These are phyloP conservation scores for Lissocephala sabroskyi DNA, from an alignment of 2,888 invertebrate genomes.

Conservation along the genomic window DNA sequence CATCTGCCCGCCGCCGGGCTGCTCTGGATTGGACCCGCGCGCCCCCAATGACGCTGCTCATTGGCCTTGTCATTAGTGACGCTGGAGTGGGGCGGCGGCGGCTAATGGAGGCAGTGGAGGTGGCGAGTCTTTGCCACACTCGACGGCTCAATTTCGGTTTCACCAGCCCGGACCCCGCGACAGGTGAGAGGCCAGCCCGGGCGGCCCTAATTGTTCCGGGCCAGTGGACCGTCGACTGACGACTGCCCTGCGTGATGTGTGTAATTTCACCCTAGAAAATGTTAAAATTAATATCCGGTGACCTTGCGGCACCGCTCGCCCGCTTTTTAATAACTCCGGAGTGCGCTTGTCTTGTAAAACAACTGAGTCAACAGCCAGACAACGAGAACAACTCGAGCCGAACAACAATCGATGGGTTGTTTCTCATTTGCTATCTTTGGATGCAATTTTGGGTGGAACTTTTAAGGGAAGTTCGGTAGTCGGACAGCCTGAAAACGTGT, in stretches of 20 bases:
- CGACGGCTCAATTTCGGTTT: conserved; percentile 18
- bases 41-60: conserved; percentile 44
- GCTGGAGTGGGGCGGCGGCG: too few relatives aligned
- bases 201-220: conserved; percentile 61
- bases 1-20: too few relatives aligned
- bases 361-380: conserved; percentile 50
- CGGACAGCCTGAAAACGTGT: conserved; percentile 14
- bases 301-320: conserved; percentile 19
- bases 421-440: too few relatives aligned
- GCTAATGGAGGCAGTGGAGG: too few relatives aligned
- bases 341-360: conserved; percentile 29
- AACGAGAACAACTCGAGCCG: too few relatives aligned
- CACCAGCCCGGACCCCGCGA: conserved; percentile 14
- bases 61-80: conserved; percentile 49
- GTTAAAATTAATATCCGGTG: conserved; percentile 50
- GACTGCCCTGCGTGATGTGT: conserved; percentile 23
- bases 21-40: conserved; percentile 1
- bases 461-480: conserved; percentile 29
- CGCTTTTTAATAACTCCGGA: not conserved
- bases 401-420: too few relatives aligned
- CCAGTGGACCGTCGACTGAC: conserved; percentile 39
- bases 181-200: too few relatives aligned
- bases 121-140: too few relatives aligned
- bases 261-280: too few relatives aligned
- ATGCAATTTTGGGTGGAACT: too few relatives aligned